Conservation (phyloP, 92 coral and sea anemone species). For the Montipora capitata region DNA sequence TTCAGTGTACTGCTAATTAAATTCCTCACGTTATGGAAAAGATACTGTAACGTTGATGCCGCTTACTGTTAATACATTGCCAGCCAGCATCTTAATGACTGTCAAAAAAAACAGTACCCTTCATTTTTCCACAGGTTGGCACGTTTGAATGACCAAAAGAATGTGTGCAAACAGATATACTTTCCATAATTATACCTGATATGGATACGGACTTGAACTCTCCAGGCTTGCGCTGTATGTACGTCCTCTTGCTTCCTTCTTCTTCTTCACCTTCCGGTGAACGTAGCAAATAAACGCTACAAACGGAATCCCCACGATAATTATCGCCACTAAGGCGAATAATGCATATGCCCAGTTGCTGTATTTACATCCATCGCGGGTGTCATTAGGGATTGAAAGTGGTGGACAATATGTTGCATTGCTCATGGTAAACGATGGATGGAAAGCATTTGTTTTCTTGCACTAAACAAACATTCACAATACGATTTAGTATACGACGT, state of each 20-base stretch:
- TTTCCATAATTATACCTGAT: constrained; percentile 52
- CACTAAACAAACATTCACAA: too few relatives aligned
- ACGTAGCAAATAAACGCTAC: constrained; percentile 75
- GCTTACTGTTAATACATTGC: too few relatives aligned
- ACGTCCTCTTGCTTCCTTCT: constrained; percentile 2
- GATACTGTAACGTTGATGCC: too few relatives aligned
- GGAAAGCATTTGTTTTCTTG: too few relatives aligned
- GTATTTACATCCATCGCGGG: constrained; percentile 60
- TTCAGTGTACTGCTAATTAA: too few relatives aligned
- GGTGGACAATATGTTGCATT: constrained; percentile 51
- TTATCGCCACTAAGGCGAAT: constrained; percentile 75
- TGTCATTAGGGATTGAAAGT: constrained; percentile 47
- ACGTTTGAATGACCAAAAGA: too few relatives aligned
- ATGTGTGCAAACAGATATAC: too few relatives aligned
- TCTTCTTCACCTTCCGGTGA: constrained; percentile 32
- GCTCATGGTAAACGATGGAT: too few relatives aligned
- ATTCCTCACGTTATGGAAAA: too few relatives aligned
- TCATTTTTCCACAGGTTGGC: too few relatives aligned
- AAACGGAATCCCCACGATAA: constrained; percentile 75
- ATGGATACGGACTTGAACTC: constrained; percentile 49
- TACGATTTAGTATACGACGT: neutral
- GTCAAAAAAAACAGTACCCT: too few relatives aligned
- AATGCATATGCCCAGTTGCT: constrained; percentile 81
- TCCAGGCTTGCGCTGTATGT: constrained; percentile 49
- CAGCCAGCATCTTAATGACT: too few relatives aligned